Conservation (phyloP, 2,888 invertebrate species). For the Agapostemon virescens region DNA sequence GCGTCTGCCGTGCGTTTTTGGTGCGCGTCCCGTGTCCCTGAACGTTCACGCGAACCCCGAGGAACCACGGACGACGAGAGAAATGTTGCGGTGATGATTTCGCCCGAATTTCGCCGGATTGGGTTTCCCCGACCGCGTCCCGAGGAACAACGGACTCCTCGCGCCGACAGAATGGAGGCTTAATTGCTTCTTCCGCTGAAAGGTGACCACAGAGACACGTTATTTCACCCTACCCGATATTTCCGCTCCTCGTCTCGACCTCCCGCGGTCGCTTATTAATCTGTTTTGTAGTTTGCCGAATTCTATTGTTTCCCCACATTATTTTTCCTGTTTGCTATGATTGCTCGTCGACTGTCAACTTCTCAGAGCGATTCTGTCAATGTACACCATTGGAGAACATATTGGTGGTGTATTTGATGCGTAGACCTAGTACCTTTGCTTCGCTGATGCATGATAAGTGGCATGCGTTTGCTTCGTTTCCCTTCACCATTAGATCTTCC, state of each 20-base stretch:
- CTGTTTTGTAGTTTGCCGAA: background rate
- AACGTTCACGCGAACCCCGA: background rate
- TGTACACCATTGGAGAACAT: background rate
- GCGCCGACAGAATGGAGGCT: slow-evolving; percentile 32
- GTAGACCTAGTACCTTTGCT: slow-evolving; percentile 10
- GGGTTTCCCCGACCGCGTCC: slow-evolving; percentile 14
- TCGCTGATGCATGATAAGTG: slow-evolving; percentile 34
- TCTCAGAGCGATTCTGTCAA: background rate
- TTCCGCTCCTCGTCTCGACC: background rate
- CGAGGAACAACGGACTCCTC: slow-evolving; percentile 31
- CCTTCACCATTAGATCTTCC: slow-evolving; percentile 53
- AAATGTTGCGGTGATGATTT: slow-evolving; percentile 47
- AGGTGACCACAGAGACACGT: slow-evolving; percentile 41
- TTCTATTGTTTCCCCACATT: background rate
- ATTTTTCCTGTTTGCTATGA: background rate
- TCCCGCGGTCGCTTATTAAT: background rate
- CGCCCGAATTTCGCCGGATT: slow-evolving; percentile 40
- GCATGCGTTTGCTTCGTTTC: background rate
- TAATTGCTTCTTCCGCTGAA: slow-evolving; percentile 39
- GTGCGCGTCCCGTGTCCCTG: slow-evolving; percentile 8
- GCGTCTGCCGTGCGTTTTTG: background rate
- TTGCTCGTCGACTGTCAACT: background rate
- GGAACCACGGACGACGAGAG: background rate
- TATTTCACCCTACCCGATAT: background rate
- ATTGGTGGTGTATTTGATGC: background rate